These are phyloP conservation scores for Helicolenus hilgendorfi DNA, from an alignment of 2,797 vertebrate species.

Conservation along the genomic window DNA sequence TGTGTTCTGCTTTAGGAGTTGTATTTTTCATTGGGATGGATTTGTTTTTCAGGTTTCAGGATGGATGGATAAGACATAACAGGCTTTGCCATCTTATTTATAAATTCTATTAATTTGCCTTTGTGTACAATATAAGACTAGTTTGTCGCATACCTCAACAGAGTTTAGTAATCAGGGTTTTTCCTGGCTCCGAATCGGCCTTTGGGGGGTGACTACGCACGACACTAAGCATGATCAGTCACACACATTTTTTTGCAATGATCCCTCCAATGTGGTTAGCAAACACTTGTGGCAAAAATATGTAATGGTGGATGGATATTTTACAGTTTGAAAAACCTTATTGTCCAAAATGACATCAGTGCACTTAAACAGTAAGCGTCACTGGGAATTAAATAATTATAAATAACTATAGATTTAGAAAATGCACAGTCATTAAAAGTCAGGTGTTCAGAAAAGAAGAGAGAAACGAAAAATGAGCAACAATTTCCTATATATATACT, in stretches of 20 bases:
- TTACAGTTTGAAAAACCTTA: background rate
- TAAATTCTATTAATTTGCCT: background rate
- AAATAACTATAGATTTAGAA: too few relatives aligned
- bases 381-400: too few relatives aligned
- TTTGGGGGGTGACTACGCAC: background rate
- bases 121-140: background rate
- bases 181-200: background rate
- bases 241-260: background rate
- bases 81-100: background rate
- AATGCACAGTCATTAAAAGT: too few relatives aligned
- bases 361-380: too few relatives aligned
- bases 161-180: background rate
- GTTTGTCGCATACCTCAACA: background rate
- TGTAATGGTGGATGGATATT: background rate
- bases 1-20: background rate
- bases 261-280: background rate
- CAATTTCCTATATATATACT: too few relatives aligned
- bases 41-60: constrained; percentile 7
- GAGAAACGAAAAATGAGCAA: too few relatives aligned
- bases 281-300: background rate
- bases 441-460: too few relatives aligned
- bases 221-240: background rate
- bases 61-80: background rate
- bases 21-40: background rate
- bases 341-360: too few relatives aligned